Evolutionary conservation across 2,113 vertebrate genomes (phyloP), one percentile per base, ranked within the genome.

Genomic region (Clupea harengus): DNA sequence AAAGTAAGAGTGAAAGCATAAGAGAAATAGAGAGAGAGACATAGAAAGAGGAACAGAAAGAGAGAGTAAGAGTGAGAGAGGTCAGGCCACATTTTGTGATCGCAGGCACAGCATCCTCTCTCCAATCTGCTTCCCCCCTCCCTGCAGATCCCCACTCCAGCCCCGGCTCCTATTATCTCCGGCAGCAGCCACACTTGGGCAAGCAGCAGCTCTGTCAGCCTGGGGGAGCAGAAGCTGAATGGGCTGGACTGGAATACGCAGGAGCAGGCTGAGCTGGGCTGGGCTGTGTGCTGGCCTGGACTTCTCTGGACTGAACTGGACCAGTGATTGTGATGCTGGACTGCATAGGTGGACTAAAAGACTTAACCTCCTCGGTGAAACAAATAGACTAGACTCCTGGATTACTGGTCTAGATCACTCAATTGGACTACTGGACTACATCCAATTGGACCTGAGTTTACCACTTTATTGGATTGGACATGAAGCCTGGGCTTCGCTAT

Each of bases 1-100:
- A 84, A 87, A 90, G 78, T 85, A 28, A 81, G 15, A 81, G 83
- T 88, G 28, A 75, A 6, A 75, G 25, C 32, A 1, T 32, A 28
- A 75, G 25, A 75, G 25, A 13, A 1, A 75, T 3, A 39, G 9
- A 39, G 28, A 78, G 72, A 78, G 28, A 39, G 15, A 75, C 8
- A 75, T 2, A 78, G 20, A 17, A 3, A 75, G 4, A 28, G 67
- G 10, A 20, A 18, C 11, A 11, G 10, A 78, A 32, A 17, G 13
- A 78, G 32, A 39, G 72, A 15, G 28, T 39, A 32, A 17, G 28
- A 78, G 15, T 39, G 39, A 78, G 28, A 78, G 72, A 32, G 72
- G 72, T 78, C 72, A 39, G 72, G 28, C 64, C 28, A 78, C 39
- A 78, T 78, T 67, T 78, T 78, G 72, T 78, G 72, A n/a, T 78